These are phyloP conservation scores for Drosophila birchii DNA, from an alignment of 2,888 invertebrate genomes.

Conservation along the genomic window DNA sequence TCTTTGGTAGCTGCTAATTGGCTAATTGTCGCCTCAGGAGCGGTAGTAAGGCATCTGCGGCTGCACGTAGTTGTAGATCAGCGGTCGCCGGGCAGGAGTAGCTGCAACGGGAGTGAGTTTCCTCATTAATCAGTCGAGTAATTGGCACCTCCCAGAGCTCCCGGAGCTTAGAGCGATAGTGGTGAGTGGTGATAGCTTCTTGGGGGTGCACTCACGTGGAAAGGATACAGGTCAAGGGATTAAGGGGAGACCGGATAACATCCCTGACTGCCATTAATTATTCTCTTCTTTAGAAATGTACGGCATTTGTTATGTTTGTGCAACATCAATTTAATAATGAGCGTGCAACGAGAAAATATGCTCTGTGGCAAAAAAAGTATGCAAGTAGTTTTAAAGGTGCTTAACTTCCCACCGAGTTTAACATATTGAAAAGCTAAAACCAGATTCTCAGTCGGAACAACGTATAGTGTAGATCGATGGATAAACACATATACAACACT, in stretches of 20 bases:
- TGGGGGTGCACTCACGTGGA: background rate
- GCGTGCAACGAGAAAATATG: slow-evolving; percentile 2
- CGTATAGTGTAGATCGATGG: too few relatives aligned
- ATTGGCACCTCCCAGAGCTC: background rate
- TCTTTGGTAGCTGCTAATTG: slow-evolving; percentile 71
- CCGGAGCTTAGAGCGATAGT: background rate
- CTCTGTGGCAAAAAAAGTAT: slow-evolving; percentile 18
- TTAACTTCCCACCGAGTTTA: background rate
- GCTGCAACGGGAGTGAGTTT: slow-evolving; percentile 53
- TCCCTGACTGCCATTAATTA: background rate
- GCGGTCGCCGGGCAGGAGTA: slow-evolving; percentile 67
- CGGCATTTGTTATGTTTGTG: background rate
- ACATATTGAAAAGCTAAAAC: background rate
- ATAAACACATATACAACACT: background rate
- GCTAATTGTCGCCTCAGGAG: slow-evolving; percentile 59
- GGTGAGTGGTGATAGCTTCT: background rate
- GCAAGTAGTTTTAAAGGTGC: background rate
- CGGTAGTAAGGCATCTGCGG: slow-evolving; percentile 78
- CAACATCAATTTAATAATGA: background rate
- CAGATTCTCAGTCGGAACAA: too few relatives aligned
- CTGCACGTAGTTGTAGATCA: slow-evolving; percentile 81
- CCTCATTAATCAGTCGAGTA: slow-evolving; percentile 25
- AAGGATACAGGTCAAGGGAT: background rate
- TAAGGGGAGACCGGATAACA: background rate
- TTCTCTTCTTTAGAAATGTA: background rate